Base-by-base conservation (phyloP, 1,140 invertebrate genomes). In the Akabosia matsudoensis region DNA sequence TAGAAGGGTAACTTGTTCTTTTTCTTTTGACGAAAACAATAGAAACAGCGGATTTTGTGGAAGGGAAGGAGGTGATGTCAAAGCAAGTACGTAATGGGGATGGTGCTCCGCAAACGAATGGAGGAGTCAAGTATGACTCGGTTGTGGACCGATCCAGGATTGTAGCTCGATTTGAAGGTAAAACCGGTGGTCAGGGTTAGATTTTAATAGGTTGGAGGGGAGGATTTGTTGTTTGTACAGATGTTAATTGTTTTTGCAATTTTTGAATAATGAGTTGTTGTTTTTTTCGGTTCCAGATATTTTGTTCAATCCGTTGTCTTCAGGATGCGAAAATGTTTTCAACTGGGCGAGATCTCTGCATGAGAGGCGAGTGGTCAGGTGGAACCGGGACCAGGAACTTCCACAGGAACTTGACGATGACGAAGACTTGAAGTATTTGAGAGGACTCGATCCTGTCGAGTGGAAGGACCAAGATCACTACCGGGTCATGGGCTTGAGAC, bases 391-490 rank as follows among this genome's bases (percentile, higher is more conserved):
- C n/a, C 31, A 74, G 14, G 72, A 56, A 22, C 52, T 64, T 10
- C 61, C 26, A 18, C 33, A 67, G 13, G 74, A 74, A 51, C 73
- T 76, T 31, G 73, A 78, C 45, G 34, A 67, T 0, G 92, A 94
- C 81, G 92, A 94, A 79, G 92, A 97, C 85, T 89, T 95, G 2
- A 88, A 90, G 73, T 96, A 94, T 83, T 86, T 98, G 28, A 88
- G 93, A 79, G 93, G 92, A 34, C 87, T 98, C 73, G 94, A 98
- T 86, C 96, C 96, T n/a, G 96, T 94, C 84, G 92, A 97, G 83
- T 98, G 96, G 95, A 98, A 97, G 87, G 90, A 95, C 83, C 96
- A 98, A 87, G 97, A 98, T 85, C 96, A 98, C 86, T 99, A 98
- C 86, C 91, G 91, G 67, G 95, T 99, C 24, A 85, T 99, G 71